Evolutionary conservation across 2,888 invertebrate species (phyloP).

Genomic region (Luperina nickerlii): DNA sequence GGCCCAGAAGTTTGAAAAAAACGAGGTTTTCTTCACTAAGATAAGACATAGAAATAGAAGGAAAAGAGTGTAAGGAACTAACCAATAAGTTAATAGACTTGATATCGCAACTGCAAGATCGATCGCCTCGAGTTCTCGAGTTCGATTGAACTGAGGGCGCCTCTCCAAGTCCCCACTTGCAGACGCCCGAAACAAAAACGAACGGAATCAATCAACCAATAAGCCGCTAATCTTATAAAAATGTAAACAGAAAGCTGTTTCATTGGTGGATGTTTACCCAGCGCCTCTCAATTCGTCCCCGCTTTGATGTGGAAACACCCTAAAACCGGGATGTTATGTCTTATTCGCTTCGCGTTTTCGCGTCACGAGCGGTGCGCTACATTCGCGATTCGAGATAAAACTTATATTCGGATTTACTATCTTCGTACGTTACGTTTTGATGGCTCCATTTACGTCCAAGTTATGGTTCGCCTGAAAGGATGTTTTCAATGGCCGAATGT

Average conservation of each 20-base stretch:
- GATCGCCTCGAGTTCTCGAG: constrained; percentile 22
- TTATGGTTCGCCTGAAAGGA: constrained; percentile 56
- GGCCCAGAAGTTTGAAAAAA: background rate
- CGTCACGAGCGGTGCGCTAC: constrained; percentile 64
- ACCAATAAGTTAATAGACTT: constrained; percentile 53
- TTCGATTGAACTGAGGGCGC: constrained; percentile 25
- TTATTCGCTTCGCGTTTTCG: constrained; percentile 68
- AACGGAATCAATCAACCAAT: constrained; percentile 49
- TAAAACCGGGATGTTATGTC: constrained; percentile 51
- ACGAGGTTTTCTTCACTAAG: constrained; percentile 5
- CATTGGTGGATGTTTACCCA: constrained; percentile 45
- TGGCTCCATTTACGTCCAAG: constrained; percentile 68
- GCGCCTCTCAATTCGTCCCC: constrained; percentile 57
- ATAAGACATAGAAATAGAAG: constrained; percentile 31
- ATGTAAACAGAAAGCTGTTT: constrained; percentile 51
- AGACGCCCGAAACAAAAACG: constrained; percentile 26
- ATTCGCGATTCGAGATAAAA: constrained; percentile 71
- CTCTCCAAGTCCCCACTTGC: constrained; percentile 17
- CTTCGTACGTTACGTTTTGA: constrained; percentile 67
- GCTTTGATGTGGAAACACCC: constrained; percentile 56
- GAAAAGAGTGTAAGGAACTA: constrained; percentile 11
- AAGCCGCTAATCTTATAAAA: constrained; percentile 51
- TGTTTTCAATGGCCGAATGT: constrained; percentile 53
- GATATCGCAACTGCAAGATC: constrained; percentile 54
- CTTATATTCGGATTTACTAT: constrained; percentile 70